Evolutionary conservation across 2,113 vertebrate genomes (phyloP), one percentile per base, ranked within the genome.

Genomic region (Bufo bufo): DNA sequence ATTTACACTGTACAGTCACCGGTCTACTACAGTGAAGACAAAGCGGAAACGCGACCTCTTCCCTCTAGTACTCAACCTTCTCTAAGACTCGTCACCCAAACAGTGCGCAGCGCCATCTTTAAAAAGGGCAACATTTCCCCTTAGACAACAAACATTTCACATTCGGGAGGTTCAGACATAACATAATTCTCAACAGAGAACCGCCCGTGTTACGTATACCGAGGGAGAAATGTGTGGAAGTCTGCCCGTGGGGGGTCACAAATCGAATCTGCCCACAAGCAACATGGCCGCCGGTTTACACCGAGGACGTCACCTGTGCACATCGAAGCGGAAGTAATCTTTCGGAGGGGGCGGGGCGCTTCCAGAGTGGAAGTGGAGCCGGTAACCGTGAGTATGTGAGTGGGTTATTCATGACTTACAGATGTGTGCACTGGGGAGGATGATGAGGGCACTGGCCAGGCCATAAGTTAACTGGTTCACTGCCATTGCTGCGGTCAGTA

Each of bases 331-430:
- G 92, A 92, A 92, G 86, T 19, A 8, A 3, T 1, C 4, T 11
- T 50, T n/a, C 59, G 82, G 87, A 89, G 89, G 79, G 58, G 69
- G 72, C 72, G 87, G 65, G 20, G 87, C n/a, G 47, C 2, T 13
- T 77, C 9, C 9, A 87, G 17, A 75, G 45, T 33, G 2, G 23
- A 79, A 77, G 82, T 65, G 86, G 86, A 90, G 84, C 84, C 89
- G 89, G 89, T 61, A 75, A 23, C 23, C 58, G 90, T 90, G 89
- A 82, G 79, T 92, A 90, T 92, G 92, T 79, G 58, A 77, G 82
- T 45, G 86, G n/a, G 54, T 89, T 89, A 77, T 54, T 89, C 3
- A 6, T 45, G 8, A 17, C 4, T 1, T 75, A 10, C 47, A 75
- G 72, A 9, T 50, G 72, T 3, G 72, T 11, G 5, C 33, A 43